Percentiles rank a stretch among this genome's conserved stretches.
These are phyloP conservation scores for Dasypogon diadema DNA, from an alignment of 2,888 invertebrate genomes.

Conservation along the genomic window DNA sequence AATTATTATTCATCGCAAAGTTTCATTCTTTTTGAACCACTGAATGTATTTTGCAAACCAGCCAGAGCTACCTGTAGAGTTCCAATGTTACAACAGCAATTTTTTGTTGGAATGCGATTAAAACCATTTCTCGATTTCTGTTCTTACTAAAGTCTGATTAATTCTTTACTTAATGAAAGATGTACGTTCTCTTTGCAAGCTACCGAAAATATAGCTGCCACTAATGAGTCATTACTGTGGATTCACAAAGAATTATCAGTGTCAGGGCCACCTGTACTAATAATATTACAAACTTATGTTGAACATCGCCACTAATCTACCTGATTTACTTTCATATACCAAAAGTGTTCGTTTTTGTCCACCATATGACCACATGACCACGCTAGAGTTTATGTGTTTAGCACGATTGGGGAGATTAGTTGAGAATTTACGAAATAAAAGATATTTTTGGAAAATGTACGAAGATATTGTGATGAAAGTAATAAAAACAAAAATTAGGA, in stretches of 20 bases:
- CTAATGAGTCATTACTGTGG: slow-evolving; percentile 22
- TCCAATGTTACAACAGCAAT: too few relatives aligned
- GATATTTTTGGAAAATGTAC: slow-evolving; percentile 7
- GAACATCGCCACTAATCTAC: neutral
- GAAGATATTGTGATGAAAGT: slow-evolving; percentile 23
- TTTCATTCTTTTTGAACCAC: too few relatives aligned
- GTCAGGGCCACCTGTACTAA: slow-evolving; percentile 3
- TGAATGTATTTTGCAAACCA: too few relatives aligned
- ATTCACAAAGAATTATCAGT: neutral
- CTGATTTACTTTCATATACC: neutral
- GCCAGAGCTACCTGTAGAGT: neutral
- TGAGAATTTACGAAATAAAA: slow-evolving; percentile 23
- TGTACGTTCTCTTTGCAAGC: neutral
- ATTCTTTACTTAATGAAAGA: neutral
- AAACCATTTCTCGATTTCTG: neutral
- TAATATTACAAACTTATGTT: too few relatives aligned
- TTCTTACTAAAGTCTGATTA: neutral
- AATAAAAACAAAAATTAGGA: slow-evolving; percentile 38
- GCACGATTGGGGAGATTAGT: slow-evolving; percentile 27
- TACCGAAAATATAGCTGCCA: neutral
- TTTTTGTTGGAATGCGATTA: neutral
- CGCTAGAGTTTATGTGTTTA: slow-evolving; percentile 6
- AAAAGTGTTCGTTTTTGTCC: too few relatives aligned
- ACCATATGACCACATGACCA: too few relatives aligned
- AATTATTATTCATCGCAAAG: too few relatives aligned